Evolutionary conservation across 2,797 vertebrate species (phyloP).

Genomic region (Coregonus ussuriensis): DNA sequence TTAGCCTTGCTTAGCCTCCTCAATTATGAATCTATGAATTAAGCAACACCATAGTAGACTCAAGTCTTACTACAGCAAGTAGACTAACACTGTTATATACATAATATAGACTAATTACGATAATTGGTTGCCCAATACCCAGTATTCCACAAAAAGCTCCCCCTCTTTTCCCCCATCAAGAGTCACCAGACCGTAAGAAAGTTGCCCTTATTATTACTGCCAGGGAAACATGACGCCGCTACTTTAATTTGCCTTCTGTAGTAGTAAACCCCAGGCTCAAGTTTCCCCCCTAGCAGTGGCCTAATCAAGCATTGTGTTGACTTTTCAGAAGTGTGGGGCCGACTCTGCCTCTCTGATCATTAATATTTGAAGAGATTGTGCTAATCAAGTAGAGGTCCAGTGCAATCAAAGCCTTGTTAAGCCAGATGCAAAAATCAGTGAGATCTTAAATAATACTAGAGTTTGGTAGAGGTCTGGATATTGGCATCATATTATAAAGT

Average conservation of each 20-base stretch:
- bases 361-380: constrained; percentile 43
- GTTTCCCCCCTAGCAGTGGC: constrained; percentile 45
- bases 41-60: too few relatives aligned
- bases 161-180: constrained; percentile 56
- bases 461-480: constrained; percentile 1
- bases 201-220: constrained; percentile 38
- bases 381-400: constrained; percentile 49
- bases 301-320: constrained; percentile 48
- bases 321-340: constrained; percentile 14
- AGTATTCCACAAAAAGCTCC: constrained; percentile 38
- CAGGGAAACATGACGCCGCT: constrained; percentile 62
- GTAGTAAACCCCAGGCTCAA: constrained; percentile 53
- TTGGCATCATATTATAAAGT: background rate
- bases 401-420: constrained; percentile 43
- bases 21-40: too few relatives aligned
- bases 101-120: constrained; percentile 62
- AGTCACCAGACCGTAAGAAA: constrained; percentile 58
- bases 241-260: constrained; percentile 59
- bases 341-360: constrained; percentile 38
- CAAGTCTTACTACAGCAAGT: too few relatives aligned
- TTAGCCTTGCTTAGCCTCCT: constrained; percentile 58
- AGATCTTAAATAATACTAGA: constrained; percentile 10
- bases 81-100: constrained; percentile 57
- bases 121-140: constrained; percentile 65
- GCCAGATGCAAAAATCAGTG: constrained; percentile 34